Evolutionary conservation across 30 jellyfish, hydroid and myxozoan species (phyloP).

Genomic region (Calvadosia cruxmelitensis): DNA sequence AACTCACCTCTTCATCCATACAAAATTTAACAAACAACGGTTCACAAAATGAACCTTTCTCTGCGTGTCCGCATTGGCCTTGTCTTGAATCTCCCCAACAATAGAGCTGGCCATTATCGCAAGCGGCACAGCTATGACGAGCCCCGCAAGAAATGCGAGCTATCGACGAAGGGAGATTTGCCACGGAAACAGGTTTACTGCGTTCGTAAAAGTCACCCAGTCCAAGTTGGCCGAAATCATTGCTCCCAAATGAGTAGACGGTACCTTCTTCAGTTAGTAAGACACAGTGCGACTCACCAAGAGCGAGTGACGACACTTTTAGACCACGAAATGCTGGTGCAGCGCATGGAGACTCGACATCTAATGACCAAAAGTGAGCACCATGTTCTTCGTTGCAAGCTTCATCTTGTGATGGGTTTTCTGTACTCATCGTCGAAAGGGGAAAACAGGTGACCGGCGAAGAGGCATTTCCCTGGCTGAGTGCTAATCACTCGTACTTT

Average conservation of each 20-base stretch:
- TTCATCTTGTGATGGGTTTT: no score
- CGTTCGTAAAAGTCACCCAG: constrained; percentile 66
- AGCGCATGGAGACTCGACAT: constrained; percentile 7
- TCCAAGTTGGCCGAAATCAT: constrained; percentile 88
- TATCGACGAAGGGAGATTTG: constrained; percentile 24
- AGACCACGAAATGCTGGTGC: constrained; percentile 9
- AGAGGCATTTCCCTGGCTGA: no score
- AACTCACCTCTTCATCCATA: not conserved
- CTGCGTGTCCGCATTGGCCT: constrained; percentile 95
- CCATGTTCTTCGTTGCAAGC: no score
- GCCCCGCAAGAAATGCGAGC: constrained; percentile 62
- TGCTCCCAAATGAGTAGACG: constrained; percentile 62
- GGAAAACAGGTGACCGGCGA: no score
- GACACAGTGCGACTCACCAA: constrained; percentile 72
- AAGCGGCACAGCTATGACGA: constrained; percentile 63
- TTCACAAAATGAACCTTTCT: constrained; percentile 66
- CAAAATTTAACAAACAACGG: constrained; percentile 66
- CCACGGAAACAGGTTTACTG: constrained; percentile 21
- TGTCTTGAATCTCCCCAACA: constrained; percentile 97
- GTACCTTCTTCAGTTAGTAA: constrained; percentile 32
- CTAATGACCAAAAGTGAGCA: constrained; percentile 29
- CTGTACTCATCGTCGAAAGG: no score
- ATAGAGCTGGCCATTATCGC: constrained; percentile 55
- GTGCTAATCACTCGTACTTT: no score
- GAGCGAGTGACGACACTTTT: constrained; percentile 47